Base-by-base conservation (phyloP, 2,888 invertebrate species). In the Margaritifera margaritifera region DNA sequence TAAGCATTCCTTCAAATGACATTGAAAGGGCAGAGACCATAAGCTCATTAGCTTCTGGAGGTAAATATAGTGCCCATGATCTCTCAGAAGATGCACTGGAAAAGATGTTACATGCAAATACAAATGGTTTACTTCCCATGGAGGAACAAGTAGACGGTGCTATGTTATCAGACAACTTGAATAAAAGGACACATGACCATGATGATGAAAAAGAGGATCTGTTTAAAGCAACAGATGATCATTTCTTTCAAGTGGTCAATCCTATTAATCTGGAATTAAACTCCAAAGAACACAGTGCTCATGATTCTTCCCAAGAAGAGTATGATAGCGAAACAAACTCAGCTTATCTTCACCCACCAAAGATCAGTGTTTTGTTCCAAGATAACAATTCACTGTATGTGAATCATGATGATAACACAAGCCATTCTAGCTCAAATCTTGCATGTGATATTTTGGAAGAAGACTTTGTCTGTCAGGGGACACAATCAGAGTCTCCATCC, bases 11-110 rank as follows among this genome's bases (percentile, higher is more conserved):
- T 6, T 69, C 71, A 15, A 75, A 68, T 66, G 72, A 72, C 31
- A 55, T 68, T 60, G 77, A 78, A 31, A 76, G 65, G 66, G 69
- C 73, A 25, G 80, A 81, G 53, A 78, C 78, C 15, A 68, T 75
- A 15, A 79, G 78, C 66, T 81, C 80, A 68, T 42, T 75, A 51
- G 76, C 78, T 1, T 81, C 81, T 1, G 75, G 71, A 59, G 79
- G 81, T 27, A 72, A 64, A 62, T 70, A 71, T 57, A 73, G 71
- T 62, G 63, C 67, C 11, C 64, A 61, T 19, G 69, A 75, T 58
- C 66, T 72, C 2, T 75, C 67, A 6, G 73, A 73, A 42, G 69
- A 71, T 15, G 72, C 62, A 11, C 53, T 75, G n/a, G 75, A 73
- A 66, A 63, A 66, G 25, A n/a, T 24, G 24, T 22, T 22, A n/a